Percentiles rank a stretch among this genome's conserved stretches.
Evolutionary conservation across 2,797 vertebrate genomes (phyloP).

Genomic region (Champsocephalus gunnari): DNA sequence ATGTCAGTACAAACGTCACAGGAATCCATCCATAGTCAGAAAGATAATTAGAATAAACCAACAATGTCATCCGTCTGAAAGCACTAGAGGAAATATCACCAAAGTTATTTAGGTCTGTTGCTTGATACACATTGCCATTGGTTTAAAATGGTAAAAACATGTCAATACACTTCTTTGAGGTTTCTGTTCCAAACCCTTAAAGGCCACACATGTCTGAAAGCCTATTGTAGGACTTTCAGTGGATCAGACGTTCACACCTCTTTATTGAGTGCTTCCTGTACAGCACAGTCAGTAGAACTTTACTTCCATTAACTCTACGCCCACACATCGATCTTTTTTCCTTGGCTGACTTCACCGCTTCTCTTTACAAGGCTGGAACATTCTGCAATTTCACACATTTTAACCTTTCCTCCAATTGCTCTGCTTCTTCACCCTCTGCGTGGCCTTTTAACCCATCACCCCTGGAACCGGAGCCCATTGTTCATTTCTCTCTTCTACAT

Average conservation of each 20-base stretch:
- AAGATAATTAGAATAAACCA: not conserved
- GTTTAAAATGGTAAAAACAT: not conserved
- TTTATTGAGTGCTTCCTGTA: not conserved
- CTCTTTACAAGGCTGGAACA: not conserved
- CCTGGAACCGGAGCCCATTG: not conserved
- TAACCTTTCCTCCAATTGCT: constrained; percentile 7
- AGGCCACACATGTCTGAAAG: not conserved
- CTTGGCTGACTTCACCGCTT: constrained; percentile 9
- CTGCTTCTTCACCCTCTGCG: not conserved
- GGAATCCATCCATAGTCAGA: not conserved
- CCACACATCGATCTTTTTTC: constrained; percentile 19
- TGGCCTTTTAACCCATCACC: constrained; percentile 3
- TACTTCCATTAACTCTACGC: constrained; percentile 9
- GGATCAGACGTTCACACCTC: not conserved
- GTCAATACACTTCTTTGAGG: not conserved
- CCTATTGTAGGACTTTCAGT: not conserved
- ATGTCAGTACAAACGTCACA: not conserved
- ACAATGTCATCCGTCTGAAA: too few relatives aligned
- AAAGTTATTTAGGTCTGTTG: too few relatives aligned
- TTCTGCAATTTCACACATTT: not conserved
- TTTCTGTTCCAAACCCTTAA: not conserved
- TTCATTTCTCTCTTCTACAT: not conserved
- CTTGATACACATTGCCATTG: too few relatives aligned
- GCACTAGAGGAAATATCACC: too few relatives aligned
- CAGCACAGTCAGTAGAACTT: not conserved